Base-by-base conservation (phyloP, 2,888 invertebrate species). In the Spisula subtruncata region DNA sequence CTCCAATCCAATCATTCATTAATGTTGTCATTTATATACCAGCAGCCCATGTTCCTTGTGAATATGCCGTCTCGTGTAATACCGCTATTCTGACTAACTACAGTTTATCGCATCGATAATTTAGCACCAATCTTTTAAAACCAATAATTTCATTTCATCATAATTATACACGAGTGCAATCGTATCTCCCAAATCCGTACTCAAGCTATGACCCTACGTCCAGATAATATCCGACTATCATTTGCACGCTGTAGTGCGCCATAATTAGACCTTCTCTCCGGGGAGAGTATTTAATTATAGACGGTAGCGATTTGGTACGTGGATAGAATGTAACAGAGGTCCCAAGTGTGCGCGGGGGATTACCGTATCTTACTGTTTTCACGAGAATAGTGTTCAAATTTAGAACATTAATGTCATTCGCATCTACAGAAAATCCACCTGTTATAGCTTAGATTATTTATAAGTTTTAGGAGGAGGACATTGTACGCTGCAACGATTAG, bases 241-340 rank as follows among this genome's bases (percentile, higher is more conserved):
- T 66, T 66, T 66, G 60, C 79, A 85, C 48, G 66, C 85, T 5
- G 41, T 41, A 16, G 60, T 71, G 66, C 35, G 18, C 25, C 20
- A 10, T 85, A 46, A 89, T 89, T 85, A 89, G 85, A 25, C 14
- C n/a, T 32, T 4, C 12, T 75, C 89, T 51, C 89, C 5, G n/a
- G 83, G 89, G 89, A 75, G 75, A 75, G 71, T 85, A 89, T 85
- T 83, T 83, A 75, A 89, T 89, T 82, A 89, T 66, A 60, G 84
- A 32, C 48, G 41, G 66, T 75, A 85, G 66, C 81, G 81, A 66
- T 56, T 85, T 54, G 82, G 75, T 71, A 82, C 89, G 89, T 79
- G 82, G 29, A 46, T 32, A 25, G 89, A 89, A 89, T 89, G 51
- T 75, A 66, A 82, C 48, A 18, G 46, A 20, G 35, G 51, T 75